These are phyloP conservation scores for Oceanodroma leucorhoa DNA, from an alignment of 2,797 vertebrate genomes.

Conservation along the genomic window DNA sequence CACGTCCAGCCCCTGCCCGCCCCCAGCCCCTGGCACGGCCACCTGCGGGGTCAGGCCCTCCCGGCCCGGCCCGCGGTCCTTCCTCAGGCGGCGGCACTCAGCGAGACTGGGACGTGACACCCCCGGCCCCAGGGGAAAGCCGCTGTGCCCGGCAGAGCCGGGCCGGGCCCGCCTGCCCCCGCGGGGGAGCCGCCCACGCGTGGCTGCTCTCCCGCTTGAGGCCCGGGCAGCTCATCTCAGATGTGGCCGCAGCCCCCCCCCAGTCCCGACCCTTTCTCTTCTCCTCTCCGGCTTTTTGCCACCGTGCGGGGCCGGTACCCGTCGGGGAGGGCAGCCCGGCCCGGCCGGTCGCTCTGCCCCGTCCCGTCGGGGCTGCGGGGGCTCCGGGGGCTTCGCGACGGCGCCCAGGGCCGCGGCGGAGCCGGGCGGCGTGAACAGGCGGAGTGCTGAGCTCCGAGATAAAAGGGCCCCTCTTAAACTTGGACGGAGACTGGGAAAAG, in stretches of 20 bases:
- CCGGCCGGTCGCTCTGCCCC: not conserved
- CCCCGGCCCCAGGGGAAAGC: not conserved
- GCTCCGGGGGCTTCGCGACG: not conserved
- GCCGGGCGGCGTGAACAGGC: conserved; percentile 78
- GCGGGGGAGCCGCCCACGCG: not conserved
- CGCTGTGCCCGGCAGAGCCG: not conserved
- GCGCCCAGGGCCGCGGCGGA: not conserved
- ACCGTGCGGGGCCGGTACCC: not conserved
- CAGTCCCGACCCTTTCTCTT: not conserved
- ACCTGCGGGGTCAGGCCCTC: not conserved
- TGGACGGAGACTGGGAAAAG: conserved; percentile 85
- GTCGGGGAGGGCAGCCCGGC: not conserved
- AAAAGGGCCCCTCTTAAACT: conserved; percentile 84
- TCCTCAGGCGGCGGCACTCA: not conserved
- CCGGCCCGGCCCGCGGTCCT: not conserved
- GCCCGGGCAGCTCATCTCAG: not conserved
- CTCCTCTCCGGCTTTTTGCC: not conserved
- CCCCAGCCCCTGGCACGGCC: not conserved
- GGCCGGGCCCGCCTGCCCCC: not conserved
- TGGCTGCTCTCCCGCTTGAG: not conserved
- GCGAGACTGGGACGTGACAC: not conserved
- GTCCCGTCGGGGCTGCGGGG: not conserved
- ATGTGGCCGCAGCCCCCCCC: not conserved
- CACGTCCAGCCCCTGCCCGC: not conserved
- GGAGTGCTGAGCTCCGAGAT: conserved; percentile 80